Conservation (phyloP, 2,888 invertebrate species). For the Balanococcus diminutus region DNA sequence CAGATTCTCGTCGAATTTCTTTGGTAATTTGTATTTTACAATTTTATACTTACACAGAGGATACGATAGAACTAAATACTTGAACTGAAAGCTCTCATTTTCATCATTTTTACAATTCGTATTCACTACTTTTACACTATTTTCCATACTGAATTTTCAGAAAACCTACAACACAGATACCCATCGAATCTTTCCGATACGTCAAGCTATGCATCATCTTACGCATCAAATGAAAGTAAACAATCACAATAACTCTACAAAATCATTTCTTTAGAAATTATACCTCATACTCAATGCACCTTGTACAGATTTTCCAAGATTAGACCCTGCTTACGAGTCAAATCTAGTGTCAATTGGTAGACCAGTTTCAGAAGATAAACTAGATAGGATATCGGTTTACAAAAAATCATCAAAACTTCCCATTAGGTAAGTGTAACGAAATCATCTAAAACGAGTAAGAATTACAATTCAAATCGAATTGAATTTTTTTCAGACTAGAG, state of each 20-base stretch:
- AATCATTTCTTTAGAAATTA: neutral
- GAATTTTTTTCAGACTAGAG: neutral
- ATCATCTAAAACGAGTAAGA: neutral
- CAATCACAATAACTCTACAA: neutral
- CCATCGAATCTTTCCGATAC: conserved; percentile 42
- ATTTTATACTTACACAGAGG: too few species aligned
- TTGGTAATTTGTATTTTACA: conserved; percentile 18
- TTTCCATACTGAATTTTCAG: neutral
- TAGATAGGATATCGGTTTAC: conserved; percentile 7
- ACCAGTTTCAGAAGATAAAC: conserved; percentile 40
- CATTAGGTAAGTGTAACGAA: neutral
- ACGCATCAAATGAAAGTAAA: conserved; percentile 42
- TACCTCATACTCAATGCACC: neutral
- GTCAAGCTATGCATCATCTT: conserved; percentile 39
- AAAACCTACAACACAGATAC: conserved; percentile 26
- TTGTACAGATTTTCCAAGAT: conserved; percentile 44
- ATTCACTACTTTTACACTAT: neutral
- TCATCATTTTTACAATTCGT: neutral
- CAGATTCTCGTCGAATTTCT: conserved; percentile 9
- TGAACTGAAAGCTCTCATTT: neutral
- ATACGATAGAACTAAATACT: too few species aligned
- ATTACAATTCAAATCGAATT: neutral
- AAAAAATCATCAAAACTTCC: conserved; percentile 32
- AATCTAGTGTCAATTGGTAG: conserved; percentile 1
- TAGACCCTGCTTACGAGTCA: conserved; percentile 34